Evolutionary conservation across 2,113 vertebrate species (phyloP).

Genomic region (Mola mola): DNA sequence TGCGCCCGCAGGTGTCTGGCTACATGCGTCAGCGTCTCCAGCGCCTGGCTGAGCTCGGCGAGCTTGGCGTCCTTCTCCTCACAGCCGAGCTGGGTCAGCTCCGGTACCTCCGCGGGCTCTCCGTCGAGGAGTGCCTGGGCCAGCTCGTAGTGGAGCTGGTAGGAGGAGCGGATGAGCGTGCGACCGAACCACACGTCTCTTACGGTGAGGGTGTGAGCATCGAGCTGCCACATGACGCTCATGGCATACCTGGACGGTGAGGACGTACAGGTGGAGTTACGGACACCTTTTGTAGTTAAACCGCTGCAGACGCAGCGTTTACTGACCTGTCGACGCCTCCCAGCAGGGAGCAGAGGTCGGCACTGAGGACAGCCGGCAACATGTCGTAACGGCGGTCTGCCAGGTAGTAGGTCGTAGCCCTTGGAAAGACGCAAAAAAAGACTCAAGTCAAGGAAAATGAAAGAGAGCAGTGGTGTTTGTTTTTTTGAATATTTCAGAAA

Average conservation of each 20-base stretch:
- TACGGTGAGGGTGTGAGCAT: constrained; percentile 78
- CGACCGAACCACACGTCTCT: constrained; percentile 84
- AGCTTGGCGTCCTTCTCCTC: constrained; percentile 69
- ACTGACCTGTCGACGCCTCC: constrained; percentile 90
- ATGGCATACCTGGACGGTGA: constrained; percentile 87
- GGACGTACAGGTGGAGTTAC: too few species aligned
- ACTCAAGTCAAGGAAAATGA: too few species aligned
- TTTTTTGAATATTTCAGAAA: too few species aligned
- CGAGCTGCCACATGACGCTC: constrained; percentile 92
- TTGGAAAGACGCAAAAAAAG: constrained; percentile 44
- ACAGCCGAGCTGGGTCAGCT: constrained; percentile 76
- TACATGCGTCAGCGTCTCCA: constrained; percentile 84
- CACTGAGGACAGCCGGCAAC: constrained; percentile 89
- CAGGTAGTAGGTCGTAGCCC: constrained; percentile 94
- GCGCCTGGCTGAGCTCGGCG: constrained; percentile 81
- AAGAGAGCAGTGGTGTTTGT: too few species aligned
- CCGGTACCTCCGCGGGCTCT: constrained; percentile 80
- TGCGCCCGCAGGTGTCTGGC: constrained; percentile 84
- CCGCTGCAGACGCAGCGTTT: background rate
- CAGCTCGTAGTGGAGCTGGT: constrained; percentile 92
- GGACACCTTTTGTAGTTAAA: too few species aligned
- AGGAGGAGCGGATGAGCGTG: constrained; percentile 90
- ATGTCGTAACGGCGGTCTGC: constrained; percentile 95
- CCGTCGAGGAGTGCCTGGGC: constrained; percentile 90
- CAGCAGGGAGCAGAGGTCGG: constrained; percentile 93